Evolutionary conservation across 2,113 vertebrate genomes (phyloP).

Genomic region (Aldabrachelys gigantea): DNA sequence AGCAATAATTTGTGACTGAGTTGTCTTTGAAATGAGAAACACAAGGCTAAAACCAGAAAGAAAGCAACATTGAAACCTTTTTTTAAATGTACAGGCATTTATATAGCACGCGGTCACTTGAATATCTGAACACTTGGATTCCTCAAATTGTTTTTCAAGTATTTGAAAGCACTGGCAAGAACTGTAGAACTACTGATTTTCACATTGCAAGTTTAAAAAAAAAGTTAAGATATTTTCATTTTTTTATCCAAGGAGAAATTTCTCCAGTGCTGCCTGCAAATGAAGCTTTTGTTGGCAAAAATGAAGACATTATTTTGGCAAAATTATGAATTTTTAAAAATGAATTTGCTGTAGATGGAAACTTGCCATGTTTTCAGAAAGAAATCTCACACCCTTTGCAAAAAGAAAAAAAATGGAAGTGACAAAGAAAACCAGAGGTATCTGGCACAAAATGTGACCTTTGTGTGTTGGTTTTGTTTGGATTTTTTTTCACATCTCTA

Average conservation of each 20-base stretch:
- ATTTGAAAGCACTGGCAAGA: not conserved
- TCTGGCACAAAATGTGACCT: not conserved
- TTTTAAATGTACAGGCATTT: not conserved
- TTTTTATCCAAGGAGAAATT: conserved; percentile 8
- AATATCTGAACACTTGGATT: not conserved
- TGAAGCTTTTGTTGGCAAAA: conserved; percentile 27
- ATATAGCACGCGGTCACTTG: not conserved
- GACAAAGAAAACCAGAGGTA: conserved; percentile 4
- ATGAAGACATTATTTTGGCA: not conserved
- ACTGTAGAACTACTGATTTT: not conserved
- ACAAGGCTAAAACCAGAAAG: not conserved
- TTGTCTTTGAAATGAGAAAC: conserved; percentile 9
- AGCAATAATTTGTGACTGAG: not conserved
- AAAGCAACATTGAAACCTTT: not conserved
- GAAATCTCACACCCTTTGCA: not conserved
- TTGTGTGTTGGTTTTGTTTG: conserved; percentile 8
- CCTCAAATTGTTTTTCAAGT: not conserved
- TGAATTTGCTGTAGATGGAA: not conserved
- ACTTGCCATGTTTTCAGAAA: not conserved
- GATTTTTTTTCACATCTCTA: not conserved
- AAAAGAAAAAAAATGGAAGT: not conserved
- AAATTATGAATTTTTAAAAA: conserved; percentile 27
- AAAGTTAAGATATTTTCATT: conserved; percentile 11
- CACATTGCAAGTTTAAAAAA: not conserved
- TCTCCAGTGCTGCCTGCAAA: conserved; percentile 27